Evolutionary conservation across 92 coral and sea anemone genomes (phyloP).

Genomic region (Zoanthus sansibaricus): DNA sequence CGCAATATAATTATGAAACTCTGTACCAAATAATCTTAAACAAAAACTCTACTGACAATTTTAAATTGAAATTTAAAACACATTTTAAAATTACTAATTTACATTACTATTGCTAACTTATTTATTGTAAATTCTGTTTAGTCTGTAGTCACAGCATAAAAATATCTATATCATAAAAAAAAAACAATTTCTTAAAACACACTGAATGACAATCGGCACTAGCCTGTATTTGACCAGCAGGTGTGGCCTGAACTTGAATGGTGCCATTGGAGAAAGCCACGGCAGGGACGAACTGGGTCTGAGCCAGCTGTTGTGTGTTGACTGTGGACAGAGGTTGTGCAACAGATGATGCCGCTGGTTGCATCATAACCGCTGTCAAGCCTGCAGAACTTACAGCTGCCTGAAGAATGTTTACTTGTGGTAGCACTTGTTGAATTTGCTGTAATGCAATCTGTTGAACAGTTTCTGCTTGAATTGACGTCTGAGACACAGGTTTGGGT

Average conservation of each 20-base stretch:
- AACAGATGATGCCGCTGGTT: slow-evolving; percentile 75
- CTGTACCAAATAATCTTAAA: no score
- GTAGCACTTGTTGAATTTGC: slow-evolving; percentile 86
- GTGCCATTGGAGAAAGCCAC: slow-evolving; percentile 84
- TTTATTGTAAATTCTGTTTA: no score
- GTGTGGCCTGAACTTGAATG: slow-evolving; percentile 74
- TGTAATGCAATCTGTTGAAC: slow-evolving; percentile 90
- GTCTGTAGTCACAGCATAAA: no score
- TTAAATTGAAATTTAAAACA: no score
- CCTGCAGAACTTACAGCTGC: slow-evolving; percentile 94
- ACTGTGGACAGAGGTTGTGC: slow-evolving; percentile 79
- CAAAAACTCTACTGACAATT: no score
- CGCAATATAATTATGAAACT: no score
- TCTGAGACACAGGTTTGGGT: slow-evolving; percentile 77
- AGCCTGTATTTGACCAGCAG: slow-evolving; percentile 37
- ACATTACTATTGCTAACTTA: no score
- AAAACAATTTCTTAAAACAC: background rate
- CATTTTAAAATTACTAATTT: no score
- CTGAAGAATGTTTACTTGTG: slow-evolving; percentile 91
- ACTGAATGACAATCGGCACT: background rate
- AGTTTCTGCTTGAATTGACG: slow-evolving; percentile 75
- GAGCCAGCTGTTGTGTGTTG: slow-evolving; percentile 73
- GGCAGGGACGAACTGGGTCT: slow-evolving; percentile 79
- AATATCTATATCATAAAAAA: no score
- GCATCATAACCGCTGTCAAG: slow-evolving; percentile 87